Base-by-base conservation (phyloP, 2,888 invertebrate genomes). In the Phyllotreta striolata region DNA sequence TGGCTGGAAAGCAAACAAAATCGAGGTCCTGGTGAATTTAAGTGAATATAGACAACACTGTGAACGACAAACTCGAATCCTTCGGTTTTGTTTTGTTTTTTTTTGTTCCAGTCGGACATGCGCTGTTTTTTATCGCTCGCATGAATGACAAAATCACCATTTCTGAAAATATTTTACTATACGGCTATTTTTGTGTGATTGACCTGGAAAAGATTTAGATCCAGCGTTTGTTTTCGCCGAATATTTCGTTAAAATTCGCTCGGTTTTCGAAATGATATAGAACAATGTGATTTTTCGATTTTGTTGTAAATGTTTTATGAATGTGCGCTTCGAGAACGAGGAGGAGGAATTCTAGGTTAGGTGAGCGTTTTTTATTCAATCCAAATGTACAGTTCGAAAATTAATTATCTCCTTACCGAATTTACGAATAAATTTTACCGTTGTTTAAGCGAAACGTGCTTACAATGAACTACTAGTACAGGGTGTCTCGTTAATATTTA, bases 341-440 rank as follows among this genome's bases (percentile, higher is more conserved):
- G 39, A 56, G 44, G 39, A 56, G 35, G 13, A 44, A 56, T 46
- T 56, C 56, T 44, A 56, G 56, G 46, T 56, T 56, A 56, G 56
- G 56, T 56, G 14, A 56, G 56, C 46, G n/a, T 8, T 47, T 14
- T 47, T 47, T n/a, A n/a, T 47, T 47, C 10, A 24, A 24, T 24
- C 24, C 2, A 24, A 24, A 24, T 24, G 1, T 24, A 24, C 24
- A 24, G 24, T 24, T 24, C 24, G 24, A 24, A 24, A 24, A 24
- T 24, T 24, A 24, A 24, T 24, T 24, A 24, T 24, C 24, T 24
- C 24, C 24, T 24, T 24, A 4, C 24, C 24, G 24, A 24, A 24
- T 24, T 24, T 24, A 24, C 24, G 24, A 24, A 24, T 24, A 1
- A 24, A 24, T n/a, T n/a, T n/a, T n/a, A n/a, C 24, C 24, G 24